A percentile compares a stretch with the other conserved stretches of the same genome.
Conservation (phyloP, 53 echinoderm and acorn worm genomes). For the Henricia sp. region DNA sequence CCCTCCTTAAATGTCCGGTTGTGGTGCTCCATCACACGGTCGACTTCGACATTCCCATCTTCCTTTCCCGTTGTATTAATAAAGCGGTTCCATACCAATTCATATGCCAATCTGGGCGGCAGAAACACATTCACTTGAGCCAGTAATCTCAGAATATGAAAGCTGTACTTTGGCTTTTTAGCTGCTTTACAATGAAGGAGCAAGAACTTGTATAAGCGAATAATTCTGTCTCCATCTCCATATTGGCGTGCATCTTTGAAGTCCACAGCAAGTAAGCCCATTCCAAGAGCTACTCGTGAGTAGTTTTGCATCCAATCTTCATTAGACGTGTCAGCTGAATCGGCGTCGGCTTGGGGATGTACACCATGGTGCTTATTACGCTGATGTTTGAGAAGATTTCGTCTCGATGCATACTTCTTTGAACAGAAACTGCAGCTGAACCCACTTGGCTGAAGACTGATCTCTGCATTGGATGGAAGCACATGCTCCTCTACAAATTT, state of each 20-base stretch:
- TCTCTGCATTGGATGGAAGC: slow-evolving; percentile 50
- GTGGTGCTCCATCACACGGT: slow-evolving; percentile 64
- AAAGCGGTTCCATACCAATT: slow-evolving; percentile 61
- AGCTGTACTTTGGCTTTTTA: slow-evolving; percentile 29
- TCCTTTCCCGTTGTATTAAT: slow-evolving; percentile 53
- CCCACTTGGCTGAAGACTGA: slow-evolving; percentile 1
- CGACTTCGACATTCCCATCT: slow-evolving; percentile 55
- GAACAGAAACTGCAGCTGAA: slow-evolving; percentile 44
- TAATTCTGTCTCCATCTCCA: slow-evolving; percentile 67
- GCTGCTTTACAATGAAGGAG: slow-evolving; percentile 50
- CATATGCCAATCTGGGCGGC: slow-evolving; percentile 25
- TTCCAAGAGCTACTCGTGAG: slow-evolving; percentile 44
- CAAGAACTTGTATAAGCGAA: slow-evolving; percentile 22
- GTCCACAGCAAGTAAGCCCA: slow-evolving; percentile 65
- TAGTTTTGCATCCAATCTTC: slow-evolving; percentile 62
- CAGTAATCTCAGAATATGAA: slow-evolving; percentile 11
- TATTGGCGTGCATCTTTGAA: slow-evolving; percentile 65
- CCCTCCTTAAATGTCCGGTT: slow-evolving; percentile 61
- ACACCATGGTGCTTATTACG: slow-evolving; percentile 30
- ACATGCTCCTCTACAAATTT: slow-evolving; percentile 51
- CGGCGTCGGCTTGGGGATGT: too few relatives aligned
- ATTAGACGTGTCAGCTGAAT: not conserved
- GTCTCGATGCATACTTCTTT: slow-evolving; percentile 31
- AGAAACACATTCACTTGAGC: slow-evolving; percentile 33
- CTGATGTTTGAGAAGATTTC: slow-evolving; percentile 49